Conservation (phyloP, 2,888 invertebrate genomes). For the Tricholauxania praeusta region DNA sequence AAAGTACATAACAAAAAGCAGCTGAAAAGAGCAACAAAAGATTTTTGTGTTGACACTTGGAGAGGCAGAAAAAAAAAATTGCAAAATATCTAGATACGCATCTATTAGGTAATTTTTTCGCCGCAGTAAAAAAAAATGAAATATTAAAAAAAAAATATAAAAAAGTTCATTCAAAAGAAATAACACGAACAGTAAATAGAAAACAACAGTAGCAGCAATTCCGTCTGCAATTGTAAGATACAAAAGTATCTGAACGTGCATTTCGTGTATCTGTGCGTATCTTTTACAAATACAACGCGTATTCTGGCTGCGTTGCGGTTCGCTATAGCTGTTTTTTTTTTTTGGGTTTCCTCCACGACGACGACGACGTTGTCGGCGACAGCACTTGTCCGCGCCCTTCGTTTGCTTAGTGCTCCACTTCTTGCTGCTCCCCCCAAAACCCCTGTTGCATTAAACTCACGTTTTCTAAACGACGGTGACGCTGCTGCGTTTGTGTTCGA, state of each 20-base stretch:
- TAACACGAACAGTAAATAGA: too few species aligned
- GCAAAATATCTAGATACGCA: too few species aligned
- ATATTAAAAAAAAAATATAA: too few species aligned
- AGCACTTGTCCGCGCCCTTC: slow-evolving; percentile 29
- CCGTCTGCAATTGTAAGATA: slow-evolving; percentile 14
- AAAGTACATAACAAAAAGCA: neutral
- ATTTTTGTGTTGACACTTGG: neutral
- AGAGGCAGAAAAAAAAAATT: neutral
- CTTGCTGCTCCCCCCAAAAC: neutral
- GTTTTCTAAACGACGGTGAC: too few species aligned
- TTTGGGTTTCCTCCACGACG: neutral
- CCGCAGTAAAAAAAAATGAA: too few species aligned
- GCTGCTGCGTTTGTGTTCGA: too few species aligned
- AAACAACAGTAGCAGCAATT: slow-evolving; percentile 1
- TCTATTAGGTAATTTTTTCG: too few species aligned
- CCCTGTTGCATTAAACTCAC: neutral
- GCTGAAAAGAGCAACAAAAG: neutral
- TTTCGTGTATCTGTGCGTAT: slow-evolving; percentile 22
- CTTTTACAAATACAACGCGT: slow-evolving; percentile 19
- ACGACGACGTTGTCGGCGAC: neutral
- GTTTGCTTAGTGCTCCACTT: neutral
- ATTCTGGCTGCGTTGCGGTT: neutral
- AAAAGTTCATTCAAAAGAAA: too few species aligned
- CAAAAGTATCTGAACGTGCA: slow-evolving; percentile 23
- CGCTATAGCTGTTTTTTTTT: slow-evolving; percentile 1